A percentile compares a stretch with the other conserved stretches of the same genome.
These are phyloP conservation scores for Halichoerus grypus DNA, from an alignment of 2,113 vertebrate genomes.

Conservation along the genomic window DNA sequence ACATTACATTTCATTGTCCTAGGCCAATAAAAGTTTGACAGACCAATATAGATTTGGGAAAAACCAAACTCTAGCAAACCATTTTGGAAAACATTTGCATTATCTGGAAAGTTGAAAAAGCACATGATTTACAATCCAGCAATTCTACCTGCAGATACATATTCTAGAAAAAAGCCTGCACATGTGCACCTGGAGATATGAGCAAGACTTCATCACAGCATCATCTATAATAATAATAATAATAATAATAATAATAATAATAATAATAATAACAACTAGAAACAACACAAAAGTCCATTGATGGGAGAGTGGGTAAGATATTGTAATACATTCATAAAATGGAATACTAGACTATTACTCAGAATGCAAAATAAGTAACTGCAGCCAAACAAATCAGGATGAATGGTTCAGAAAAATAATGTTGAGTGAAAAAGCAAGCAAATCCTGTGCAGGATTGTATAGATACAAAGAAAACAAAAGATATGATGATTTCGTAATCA, in stretches of 20 bases:
- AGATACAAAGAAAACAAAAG: conserved; percentile 16
- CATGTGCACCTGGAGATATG: background rate
- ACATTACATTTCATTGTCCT: background rate
- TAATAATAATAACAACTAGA: too few relatives aligned
- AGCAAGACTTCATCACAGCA: background rate
- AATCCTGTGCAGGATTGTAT: background rate
- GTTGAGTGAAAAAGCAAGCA: background rate
- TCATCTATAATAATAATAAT: background rate
- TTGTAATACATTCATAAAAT: background rate
- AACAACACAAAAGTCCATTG: background rate
- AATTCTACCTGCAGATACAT: background rate
- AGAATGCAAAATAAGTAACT: background rate
- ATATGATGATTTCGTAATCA: background rate
- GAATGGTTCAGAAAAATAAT: conserved; percentile 4
- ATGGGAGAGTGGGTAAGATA: background rate
- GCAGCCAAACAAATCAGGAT: conserved; percentile 29
- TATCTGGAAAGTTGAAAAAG: background rate
- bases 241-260: background rate
- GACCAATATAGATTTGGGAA: background rate
- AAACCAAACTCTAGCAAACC: background rate
- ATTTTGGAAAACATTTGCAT: conserved; percentile 8
- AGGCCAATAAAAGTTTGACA: background rate
- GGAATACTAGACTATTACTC: background rate
- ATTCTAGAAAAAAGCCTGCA: background rate
- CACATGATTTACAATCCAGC: background rate